A percentile compares a stretch with the other conserved stretches of the same genome.
phyloP scores from a whole-genome alignment of 2,113 vertebrate species.

The Cebus imitator region DNA sequence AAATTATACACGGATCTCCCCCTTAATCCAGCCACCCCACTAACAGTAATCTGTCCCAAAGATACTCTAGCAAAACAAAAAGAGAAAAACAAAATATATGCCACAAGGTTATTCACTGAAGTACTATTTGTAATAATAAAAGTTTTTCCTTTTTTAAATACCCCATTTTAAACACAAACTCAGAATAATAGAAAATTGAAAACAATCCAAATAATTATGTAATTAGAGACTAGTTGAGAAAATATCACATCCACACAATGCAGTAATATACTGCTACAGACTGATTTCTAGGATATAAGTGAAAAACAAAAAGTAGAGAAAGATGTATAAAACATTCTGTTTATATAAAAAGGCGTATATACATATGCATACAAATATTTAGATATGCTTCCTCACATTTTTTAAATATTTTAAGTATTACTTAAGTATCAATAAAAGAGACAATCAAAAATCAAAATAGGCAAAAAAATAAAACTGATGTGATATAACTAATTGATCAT shows the following conservation, averaged over 20 bases:
- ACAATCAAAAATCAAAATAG: constrained; percentile 15
- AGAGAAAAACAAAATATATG: not conserved
- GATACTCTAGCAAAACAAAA: constrained; percentile 4
- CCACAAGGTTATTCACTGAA: not conserved
- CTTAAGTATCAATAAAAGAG: not conserved
- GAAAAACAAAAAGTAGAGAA: not conserved
- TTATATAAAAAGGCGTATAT: not conserved
- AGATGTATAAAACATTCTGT: not conserved
- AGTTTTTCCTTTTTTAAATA: too few relatives aligned
- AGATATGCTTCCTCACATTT: not conserved
- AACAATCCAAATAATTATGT: not conserved
- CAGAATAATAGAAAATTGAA: not conserved
- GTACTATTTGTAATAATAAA: not conserved
- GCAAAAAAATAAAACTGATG: constrained; percentile 5
- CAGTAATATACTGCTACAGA: not conserved
- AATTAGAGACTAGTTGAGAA: not conserved
- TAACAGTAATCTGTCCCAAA: constrained; percentile 5
- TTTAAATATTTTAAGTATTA: not conserved
- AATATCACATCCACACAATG: not conserved
- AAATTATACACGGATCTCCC: not conserved
- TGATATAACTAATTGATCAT: not conserved
- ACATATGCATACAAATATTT: not conserved
- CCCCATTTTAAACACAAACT: too few relatives aligned
- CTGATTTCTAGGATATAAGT: not conserved
- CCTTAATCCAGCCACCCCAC: not conserved